Evolutionary conservation across 2,888 invertebrate genomes (phyloP), one percentile per base, ranked within the genome.

Genomic region (Nesidiocoris tenuis): DNA sequence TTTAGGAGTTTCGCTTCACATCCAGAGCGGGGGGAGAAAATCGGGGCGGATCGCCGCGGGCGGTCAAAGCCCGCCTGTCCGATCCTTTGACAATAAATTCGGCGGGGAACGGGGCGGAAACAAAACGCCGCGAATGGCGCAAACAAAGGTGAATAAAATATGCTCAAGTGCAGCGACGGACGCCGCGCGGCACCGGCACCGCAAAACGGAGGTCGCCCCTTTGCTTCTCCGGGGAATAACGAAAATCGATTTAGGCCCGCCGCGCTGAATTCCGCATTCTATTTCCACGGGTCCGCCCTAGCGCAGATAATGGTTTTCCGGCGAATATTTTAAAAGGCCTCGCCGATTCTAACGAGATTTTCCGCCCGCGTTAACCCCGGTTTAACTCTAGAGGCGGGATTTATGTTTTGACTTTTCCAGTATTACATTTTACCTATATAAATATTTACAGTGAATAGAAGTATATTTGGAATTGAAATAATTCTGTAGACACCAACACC

Each of bases 381-480:
- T 39, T 39, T 39, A 12, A 39, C n/a, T n/a, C n/a, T n/a, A n/a
- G n/a, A n/a, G n/a, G n/a, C n/a, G n/a, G n/a, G n/a, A n/a, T n/a
- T n/a, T n/a, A n/a, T n/a, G n/a, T 56, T 56, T 56, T 56, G n/a
- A 56, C 17, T 56, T 56, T 56, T 56, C 1, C 17, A 9, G 56
- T n/a, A 56, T 56, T 56, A 54, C 12, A 17, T 56, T 56, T 56
- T 56, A 17, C 2, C n/a, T 22, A 22, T 55, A 18, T 12, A 21
- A 24, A 74, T 54, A 2, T 57, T 57, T n/a, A 5, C 17, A 57
- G 57, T 57, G 57, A 57, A 54, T 57, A 19, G 81, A 90, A 90
- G n/a, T n/a, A n/a, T n/a, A n/a, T n/a, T n/a, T n/a, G n/a, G n/a
- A n/a, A n/a, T n/a, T n/a, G n/a, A n/a, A n/a, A n/a, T n/a, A n/a